Percentiles rank a stretch among this genome's conserved stretches.
These are phyloP conservation scores for Pelobates fuscus DNA, from an alignment of 2,113 vertebrate genomes.

Conservation along the genomic window DNA sequence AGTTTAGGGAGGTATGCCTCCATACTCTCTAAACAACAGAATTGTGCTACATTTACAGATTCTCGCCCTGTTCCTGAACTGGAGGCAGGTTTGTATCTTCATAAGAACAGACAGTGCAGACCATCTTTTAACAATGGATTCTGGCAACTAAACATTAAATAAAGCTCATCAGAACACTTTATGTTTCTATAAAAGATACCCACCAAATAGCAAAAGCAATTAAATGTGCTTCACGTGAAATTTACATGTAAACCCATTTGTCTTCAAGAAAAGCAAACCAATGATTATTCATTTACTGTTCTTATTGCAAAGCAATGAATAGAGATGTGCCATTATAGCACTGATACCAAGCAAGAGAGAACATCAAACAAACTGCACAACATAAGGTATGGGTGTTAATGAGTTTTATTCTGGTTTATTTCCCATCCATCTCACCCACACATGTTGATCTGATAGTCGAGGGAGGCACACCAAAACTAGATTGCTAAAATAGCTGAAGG, in stretches of 20 bases:
- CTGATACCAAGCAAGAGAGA: not conserved
- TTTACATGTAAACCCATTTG: constrained; percentile 2
- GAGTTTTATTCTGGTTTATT: constrained; percentile 3
- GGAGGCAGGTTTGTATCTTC: no score
- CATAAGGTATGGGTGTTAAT: not conserved
- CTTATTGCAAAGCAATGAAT: constrained; percentile 7
- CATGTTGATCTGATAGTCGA: not conserved
- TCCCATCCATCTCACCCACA: constrained; percentile 18
- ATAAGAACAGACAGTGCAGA: no score
- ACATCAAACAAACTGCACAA: not conserved
- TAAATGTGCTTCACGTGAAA: not conserved
- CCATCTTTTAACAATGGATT: no score
- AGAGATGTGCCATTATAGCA: not conserved
- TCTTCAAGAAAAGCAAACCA: not conserved
- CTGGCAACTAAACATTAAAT: no score
- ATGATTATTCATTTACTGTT: not conserved
- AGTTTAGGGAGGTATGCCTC: no score
- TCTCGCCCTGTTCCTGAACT: no score
- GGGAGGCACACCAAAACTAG: not conserved
- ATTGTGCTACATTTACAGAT: no score
- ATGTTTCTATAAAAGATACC: no score
- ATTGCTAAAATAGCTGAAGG: not conserved
- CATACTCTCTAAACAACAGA: no score
- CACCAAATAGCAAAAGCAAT: not conserved
- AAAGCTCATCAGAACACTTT: no score